phyloP scores from a whole-genome alignment of 2,888 invertebrate genomes.

The Schizaphis graminum region DNA sequence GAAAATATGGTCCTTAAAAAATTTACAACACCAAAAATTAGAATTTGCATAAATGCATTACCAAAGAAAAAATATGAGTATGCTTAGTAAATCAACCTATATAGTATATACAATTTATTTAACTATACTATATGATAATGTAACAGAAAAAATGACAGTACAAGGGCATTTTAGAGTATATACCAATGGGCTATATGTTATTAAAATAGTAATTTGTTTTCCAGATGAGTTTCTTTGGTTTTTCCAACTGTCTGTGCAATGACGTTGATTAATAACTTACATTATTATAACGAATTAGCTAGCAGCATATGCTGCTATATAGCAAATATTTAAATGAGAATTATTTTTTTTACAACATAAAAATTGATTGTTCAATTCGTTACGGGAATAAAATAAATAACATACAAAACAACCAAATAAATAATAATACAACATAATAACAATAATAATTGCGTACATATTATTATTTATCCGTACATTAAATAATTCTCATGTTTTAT shows the following conservation, averaged over 20 bases:
- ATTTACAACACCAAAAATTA: neutral
- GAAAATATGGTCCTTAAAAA: neutral
- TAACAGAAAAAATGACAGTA: neutral
- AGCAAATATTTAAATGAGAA: neutral
- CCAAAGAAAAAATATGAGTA: neutral
- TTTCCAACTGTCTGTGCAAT: neutral
- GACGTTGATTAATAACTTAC: neutral
- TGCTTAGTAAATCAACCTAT: neutral
- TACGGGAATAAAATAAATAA: neutral
- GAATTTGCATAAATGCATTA: neutral
- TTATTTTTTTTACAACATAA: neutral
- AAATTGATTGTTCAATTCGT: neutral
- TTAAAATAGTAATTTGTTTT: neutral
- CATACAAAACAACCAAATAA: neutral
- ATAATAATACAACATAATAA: neutral
- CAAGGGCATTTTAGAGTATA: neutral
- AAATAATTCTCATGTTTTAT: neutral
- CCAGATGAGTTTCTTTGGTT: neutral
- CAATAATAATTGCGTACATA: conserved; percentile 2
- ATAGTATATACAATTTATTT: neutral
- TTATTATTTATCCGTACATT: neutral
- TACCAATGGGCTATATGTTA: no score
- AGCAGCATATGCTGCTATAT: no score
- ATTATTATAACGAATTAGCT: neutral
- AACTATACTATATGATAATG: neutral